These are phyloP conservation scores for Pseudomyrmex pallidus DNA, from an alignment of 1,140 invertebrate genomes.

Conservation along the genomic window DNA sequence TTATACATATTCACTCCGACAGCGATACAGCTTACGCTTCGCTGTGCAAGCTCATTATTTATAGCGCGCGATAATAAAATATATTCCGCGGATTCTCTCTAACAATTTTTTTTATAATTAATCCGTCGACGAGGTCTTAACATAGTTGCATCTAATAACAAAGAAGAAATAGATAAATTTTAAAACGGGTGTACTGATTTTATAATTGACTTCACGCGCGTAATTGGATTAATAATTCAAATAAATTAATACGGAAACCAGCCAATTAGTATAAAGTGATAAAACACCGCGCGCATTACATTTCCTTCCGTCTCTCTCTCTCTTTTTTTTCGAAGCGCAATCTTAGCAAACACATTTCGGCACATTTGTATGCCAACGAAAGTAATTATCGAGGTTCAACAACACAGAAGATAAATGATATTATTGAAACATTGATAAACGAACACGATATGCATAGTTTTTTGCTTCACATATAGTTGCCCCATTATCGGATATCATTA, in stretches of 20 bases:
- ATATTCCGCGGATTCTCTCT: conserved; percentile 35
- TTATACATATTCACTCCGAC: conserved; percentile 65
- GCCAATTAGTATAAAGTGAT: conserved; percentile 59
- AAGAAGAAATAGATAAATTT: conserved; percentile 29
- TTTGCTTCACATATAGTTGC: too few relatives aligned
- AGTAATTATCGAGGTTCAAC: conserved; percentile 31
- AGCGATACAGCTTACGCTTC: conserved; percentile 49
- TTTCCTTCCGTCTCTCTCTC: conserved; percentile 16
- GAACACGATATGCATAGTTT: too few relatives aligned
- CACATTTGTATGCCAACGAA: background rate
- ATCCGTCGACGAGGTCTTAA: conserved; percentile 35
- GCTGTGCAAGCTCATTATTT: conserved; percentile 56
- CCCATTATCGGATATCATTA: too few relatives aligned
- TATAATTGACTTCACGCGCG: conserved; percentile 42
- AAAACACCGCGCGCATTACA: conserved; percentile 25
- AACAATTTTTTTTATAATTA: conserved; percentile 63
- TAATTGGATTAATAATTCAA: conserved; percentile 56
- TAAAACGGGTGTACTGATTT: conserved; percentile 45
- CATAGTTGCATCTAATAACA: conserved; percentile 2
- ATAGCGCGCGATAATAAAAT: conserved; percentile 61
- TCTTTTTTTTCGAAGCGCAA: conserved; percentile 18
- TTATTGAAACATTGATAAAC: background rate
- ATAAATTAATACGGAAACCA: conserved; percentile 47
- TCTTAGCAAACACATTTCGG: conserved; percentile 44
- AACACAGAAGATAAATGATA: conserved; percentile 27